phyloP scores from a whole-genome alignment of 2,797 vertebrate species.

The Paedocypris micromegethes region DNA sequence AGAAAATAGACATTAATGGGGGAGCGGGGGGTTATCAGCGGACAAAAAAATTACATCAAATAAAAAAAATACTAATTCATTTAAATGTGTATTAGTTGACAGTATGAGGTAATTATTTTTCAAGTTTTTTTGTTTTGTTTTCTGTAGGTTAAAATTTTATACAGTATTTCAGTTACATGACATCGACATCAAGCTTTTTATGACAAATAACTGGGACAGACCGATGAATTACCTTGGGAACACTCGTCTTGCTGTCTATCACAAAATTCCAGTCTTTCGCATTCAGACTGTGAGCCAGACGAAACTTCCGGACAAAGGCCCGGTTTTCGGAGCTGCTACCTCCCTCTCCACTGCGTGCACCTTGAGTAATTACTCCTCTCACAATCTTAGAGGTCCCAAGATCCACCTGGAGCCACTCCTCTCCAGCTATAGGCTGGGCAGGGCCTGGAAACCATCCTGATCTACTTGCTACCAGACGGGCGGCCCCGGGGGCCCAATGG shows the following conservation, averaged over 20 bases:
- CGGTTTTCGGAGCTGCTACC: slow-evolving; percentile 77
- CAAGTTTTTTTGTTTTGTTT: no score
- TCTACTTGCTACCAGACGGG: slow-evolving; percentile 88
- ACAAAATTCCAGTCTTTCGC: slow-evolving; percentile 88
- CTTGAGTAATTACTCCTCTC: slow-evolving; percentile 88
- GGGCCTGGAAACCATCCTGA: slow-evolving; percentile 88
- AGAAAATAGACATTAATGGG: no score
- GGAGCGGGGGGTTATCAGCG: no score
- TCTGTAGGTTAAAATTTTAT: no score
- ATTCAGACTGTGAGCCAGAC: slow-evolving; percentile 84
- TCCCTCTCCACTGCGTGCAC: slow-evolving; percentile 84
- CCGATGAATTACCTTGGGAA: slow-evolving; percentile 76
- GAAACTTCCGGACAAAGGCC: slow-evolving; percentile 92
- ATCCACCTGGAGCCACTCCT: slow-evolving; percentile 95
- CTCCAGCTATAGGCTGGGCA: slow-evolving; percentile 80
- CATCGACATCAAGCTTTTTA: no score
- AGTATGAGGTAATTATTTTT: no score
- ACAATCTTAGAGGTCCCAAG: slow-evolving; percentile 78
- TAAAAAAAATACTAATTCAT: no score
- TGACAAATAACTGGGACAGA: neutral
- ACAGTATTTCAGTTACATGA: no score
- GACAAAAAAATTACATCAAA: no score
- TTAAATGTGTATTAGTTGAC: no score
- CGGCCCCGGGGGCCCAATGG: slow-evolving; percentile 80
- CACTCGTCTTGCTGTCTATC: slow-evolving; percentile 82